phyloP scores from a whole-genome alignment of 2,888 invertebrate species.

The Amphipoea lucens region DNA sequence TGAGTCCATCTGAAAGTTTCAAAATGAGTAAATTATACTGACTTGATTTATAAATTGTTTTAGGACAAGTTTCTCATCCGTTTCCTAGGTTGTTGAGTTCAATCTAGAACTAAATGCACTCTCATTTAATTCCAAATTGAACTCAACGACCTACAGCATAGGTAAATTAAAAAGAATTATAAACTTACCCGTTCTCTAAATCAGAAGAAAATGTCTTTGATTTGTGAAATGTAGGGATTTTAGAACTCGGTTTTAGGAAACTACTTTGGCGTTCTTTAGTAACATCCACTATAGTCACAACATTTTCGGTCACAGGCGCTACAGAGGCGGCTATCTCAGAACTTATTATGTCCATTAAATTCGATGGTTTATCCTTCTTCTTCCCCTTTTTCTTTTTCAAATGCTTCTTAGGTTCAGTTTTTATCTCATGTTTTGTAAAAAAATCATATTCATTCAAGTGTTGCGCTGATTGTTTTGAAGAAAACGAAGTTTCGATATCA shows the following conservation, averaged over 20 bases:
- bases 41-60: background rate
- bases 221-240: conserved; percentile 62
- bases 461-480: conserved; percentile 65
- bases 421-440: conserved; percentile 78
- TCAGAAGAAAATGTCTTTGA: conserved; percentile 64
- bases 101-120: no score
- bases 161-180: background rate
- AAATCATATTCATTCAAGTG: conserved; percentile 78
- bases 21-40: background rate
- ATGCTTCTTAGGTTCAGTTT: conserved; percentile 65
- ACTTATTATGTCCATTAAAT: conserved; percentile 82
- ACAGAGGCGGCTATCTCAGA: conserved; percentile 76
- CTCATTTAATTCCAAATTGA: background rate
- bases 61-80: background rate
- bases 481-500: conserved; percentile 66
- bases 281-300: conserved; percentile 71
- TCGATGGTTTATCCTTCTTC: conserved; percentile 72
- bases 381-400: conserved; percentile 77
- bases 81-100: no score
- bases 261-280: conserved; percentile 65
- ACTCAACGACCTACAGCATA: background rate
- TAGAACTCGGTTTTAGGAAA: conserved; percentile 69
- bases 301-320: conserved; percentile 75
- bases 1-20: conserved; percentile 68
- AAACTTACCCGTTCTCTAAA: conserved; percentile 78